Evolutionary conservation across 2,888 invertebrate species (phyloP).

Genomic region (Drosophila mimica): DNA sequence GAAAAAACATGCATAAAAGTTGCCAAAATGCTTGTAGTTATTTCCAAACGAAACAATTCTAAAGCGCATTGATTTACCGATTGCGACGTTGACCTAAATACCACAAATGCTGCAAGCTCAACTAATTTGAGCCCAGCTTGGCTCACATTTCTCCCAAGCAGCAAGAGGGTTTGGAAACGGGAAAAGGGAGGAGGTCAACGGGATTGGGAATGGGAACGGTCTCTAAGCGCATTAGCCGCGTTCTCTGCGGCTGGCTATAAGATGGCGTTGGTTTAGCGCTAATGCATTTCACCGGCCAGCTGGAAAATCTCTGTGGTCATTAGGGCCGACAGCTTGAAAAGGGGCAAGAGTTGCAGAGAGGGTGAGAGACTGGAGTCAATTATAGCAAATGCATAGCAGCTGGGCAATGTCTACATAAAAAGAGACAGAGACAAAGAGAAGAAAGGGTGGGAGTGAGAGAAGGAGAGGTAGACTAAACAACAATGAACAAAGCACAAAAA

Average conservation of each 20-base stretch:
- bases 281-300: slow-evolving; percentile 68
- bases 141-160: slow-evolving; percentile 31
- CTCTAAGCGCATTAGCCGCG: slow-evolving; percentile 71
- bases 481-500: slow-evolving; percentile 23
- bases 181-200: not conserved
- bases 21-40: slow-evolving; percentile 11
- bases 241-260: slow-evolving; percentile 46
- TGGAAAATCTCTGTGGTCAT: slow-evolving; percentile 73
- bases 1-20: not conserved
- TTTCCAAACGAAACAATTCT: slow-evolving; percentile 12
- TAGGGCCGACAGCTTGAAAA: slow-evolving; percentile 52
- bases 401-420: slow-evolving; percentile 6
- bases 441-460: not conserved
- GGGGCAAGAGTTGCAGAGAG: not conserved
- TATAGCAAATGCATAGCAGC: slow-evolving; percentile 10
- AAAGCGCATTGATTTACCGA: slow-evolving; percentile 57
- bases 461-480: not conserved
- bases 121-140: slow-evolving; percentile 41
- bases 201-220: slow-evolving; percentile 6
- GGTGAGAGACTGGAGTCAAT: slow-evolving; percentile 1
- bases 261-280: slow-evolving; percentile 52
- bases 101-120: slow-evolving; percentile 34
- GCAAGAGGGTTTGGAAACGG: not conserved
- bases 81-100: slow-evolving; percentile 71
- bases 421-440: slow-evolving; percentile 1